Percentiles rank a stretch among this genome's conserved stretches.
phyloP scores from a whole-genome alignment of 1,140 invertebrate species.

The Papilio machaon region DNA sequence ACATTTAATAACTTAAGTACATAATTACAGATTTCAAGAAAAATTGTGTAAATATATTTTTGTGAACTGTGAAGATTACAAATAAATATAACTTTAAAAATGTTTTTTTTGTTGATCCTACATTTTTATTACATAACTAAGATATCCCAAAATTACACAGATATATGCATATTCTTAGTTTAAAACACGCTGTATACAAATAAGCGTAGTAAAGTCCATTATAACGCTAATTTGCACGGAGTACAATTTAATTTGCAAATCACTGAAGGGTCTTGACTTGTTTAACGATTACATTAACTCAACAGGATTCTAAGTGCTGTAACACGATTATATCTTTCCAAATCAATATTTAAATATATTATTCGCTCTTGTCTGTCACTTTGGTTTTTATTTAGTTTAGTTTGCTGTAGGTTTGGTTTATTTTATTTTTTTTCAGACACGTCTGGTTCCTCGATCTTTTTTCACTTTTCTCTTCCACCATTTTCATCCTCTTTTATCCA shows the following conservation, averaged over 20 bases:
- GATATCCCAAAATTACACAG: background rate
- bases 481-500: too few relatives aligned
- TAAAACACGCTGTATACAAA: background rate
- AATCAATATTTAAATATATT: background rate
- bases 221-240: conserved; percentile 8
- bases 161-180: background rate
- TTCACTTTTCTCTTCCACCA: too few relatives aligned
- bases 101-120: too few relatives aligned
- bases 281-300: conserved; percentile 1
- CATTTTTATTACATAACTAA: too few relatives aligned
- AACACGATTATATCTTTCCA: background rate
- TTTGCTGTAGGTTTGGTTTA: too few relatives aligned
- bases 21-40: too few relatives aligned
- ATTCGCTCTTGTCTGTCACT: background rate
- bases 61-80: too few relatives aligned
- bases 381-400: too few relatives aligned
- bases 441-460: too few relatives aligned
- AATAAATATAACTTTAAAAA: too few relatives aligned
- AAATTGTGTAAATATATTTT: too few relatives aligned
- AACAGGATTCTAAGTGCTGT: background rate
- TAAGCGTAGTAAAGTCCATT: background rate
- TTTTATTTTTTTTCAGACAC: too few relatives aligned
- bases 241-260: conserved; percentile 14
- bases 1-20: background rate
- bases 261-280: background rate